phyloP scores from a whole-genome alignment of 2,797 vertebrate genomes.

The Borostomias antarcticus region DNA sequence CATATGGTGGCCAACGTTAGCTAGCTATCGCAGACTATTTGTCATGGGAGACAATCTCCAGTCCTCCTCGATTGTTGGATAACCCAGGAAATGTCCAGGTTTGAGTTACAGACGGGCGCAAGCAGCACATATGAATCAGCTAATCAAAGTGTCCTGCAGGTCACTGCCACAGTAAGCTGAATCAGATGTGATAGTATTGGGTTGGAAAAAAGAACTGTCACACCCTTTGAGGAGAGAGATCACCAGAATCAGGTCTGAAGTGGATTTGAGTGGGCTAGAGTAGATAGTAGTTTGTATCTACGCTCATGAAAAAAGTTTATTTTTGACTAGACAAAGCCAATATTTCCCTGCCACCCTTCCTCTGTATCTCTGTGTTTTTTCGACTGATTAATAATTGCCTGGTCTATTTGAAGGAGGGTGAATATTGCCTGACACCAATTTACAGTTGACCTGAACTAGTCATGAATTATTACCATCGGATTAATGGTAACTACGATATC shows the following conservation, averaged over 20 bases:
- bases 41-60: too few species aligned
- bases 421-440: slow-evolving; percentile 60
- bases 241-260: not conserved
- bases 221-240: too few species aligned
- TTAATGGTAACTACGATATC: slow-evolving; percentile 58
- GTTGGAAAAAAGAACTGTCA: not conserved
- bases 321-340: not conserved
- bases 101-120: too few species aligned
- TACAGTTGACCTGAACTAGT: slow-evolving; percentile 56
- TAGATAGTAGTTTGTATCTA: too few species aligned
- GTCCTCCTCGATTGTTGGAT: too few species aligned
- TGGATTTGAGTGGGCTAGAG: not conserved
- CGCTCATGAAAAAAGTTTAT: not conserved
- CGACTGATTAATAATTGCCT: slow-evolving; percentile 61
- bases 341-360: not conserved
- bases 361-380: slow-evolving; percentile 52
- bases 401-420: slow-evolving; percentile 58
- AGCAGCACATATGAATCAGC: too few species aligned
- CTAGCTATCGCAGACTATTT: too few species aligned
- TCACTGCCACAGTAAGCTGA: too few species aligned
- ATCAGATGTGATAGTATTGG: not conserved
- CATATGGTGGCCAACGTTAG: not conserved
- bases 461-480: slow-evolving; percentile 65
- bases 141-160: too few species aligned
- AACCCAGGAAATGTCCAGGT: too few species aligned